Conservation (phyloP, 2,888 invertebrate genomes). For the Gerris lacustris region DNA sequence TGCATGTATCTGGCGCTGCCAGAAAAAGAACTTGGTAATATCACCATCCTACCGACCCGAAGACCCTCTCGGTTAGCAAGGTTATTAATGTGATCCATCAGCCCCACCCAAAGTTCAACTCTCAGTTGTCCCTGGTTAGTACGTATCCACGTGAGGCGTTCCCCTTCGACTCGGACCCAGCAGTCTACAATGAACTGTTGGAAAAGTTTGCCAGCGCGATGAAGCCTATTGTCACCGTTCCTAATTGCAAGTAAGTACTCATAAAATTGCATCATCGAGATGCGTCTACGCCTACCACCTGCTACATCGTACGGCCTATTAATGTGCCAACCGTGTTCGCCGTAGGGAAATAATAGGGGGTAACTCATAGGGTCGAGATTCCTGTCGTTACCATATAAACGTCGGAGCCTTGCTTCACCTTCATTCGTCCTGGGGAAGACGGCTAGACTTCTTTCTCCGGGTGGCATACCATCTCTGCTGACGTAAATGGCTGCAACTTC, state of each 20-base stretch:
- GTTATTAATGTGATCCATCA: not conserved
- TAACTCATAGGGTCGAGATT: not conserved
- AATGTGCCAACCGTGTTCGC: slow-evolving; percentile 4
- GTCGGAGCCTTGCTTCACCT: not conserved
- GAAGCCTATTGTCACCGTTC: not conserved
- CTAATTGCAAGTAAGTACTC: not conserved
- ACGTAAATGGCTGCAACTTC: not conserved
- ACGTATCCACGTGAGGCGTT: not conserved
- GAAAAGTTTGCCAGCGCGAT: slow-evolving; percentile 1
- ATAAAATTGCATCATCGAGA: not conserved
- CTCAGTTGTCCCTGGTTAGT: not conserved
- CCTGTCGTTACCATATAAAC: not conserved
- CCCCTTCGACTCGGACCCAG: not conserved
- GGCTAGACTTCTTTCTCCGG: not conserved
- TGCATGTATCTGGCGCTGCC: slow-evolving; percentile 2
- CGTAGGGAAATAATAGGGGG: not conserved
- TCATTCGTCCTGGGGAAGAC: not conserved
- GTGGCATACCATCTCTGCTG: not conserved
- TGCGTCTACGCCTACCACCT: not conserved
- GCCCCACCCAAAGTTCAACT: not conserved
- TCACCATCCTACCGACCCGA: not conserved
- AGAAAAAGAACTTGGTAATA: not conserved
- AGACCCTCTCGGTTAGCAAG: not conserved
- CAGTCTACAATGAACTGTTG: not conserved
- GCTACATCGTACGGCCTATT: not conserved